Evolutionary conservation across 1,140 invertebrate genomes (phyloP), one percentile per base, ranked within the genome.

Genomic region (Sesamia nonagrioides): DNA sequence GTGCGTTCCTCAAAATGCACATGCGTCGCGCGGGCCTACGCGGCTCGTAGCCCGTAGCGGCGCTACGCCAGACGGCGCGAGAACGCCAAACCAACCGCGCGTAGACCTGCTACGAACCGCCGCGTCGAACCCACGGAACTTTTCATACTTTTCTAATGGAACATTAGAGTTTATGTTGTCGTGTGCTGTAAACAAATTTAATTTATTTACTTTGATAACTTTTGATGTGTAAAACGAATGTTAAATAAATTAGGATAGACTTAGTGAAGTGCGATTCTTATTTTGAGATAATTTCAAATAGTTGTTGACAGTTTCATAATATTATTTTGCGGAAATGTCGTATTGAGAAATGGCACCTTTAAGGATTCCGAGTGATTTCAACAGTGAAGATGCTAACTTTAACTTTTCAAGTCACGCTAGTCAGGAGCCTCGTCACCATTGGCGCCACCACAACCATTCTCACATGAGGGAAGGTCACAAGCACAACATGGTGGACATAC

Each of bases 401-500:
- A 92, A 92, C 83, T 91, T 88, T 77, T 92, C 92, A 2, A 91
- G 91, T 0, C 88, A 91, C 18, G 84, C 86, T 7, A 80, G 73
- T n/a, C 87, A 86, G 48, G 85, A 86, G 81, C 82, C 83, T 37
- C 80, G 84, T 7, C 91, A 91, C 73, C 92, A 92, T 40, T 85
- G 88, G 66, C 78, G 89, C 8, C 91, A 93, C 50, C 84, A 89
- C 63, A 94, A 92, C 72, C 92, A 92, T 69, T 88, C 84, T 15
- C 86, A 87, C 56, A 54, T 86, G 33, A 86, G 88, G 42, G 90
- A 94, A n/a, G 58, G 77, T 21, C 89, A 92, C 71, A 90, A 86
- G 61, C 89, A 89, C 72, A 88, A 91, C 72, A 91, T 95, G 11
- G 90, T 93, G 3, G 95, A 96, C 63, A 91, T 95, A 6, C 58